phyloP scores from a whole-genome alignment of 2,888 invertebrate species.

The Gymnoscelis rufifasciata region DNA sequence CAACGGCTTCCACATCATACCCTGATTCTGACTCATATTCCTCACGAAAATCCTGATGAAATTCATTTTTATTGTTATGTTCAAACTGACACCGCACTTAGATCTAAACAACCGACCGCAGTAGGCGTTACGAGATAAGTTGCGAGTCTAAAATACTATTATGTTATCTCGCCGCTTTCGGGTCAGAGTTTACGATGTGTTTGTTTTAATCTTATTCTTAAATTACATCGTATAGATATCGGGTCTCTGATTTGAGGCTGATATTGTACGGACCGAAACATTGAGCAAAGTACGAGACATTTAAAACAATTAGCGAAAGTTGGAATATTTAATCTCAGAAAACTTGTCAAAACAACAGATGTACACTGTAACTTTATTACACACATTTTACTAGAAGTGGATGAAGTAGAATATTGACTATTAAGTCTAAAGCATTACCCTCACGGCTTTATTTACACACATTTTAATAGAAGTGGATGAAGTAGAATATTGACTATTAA shows the following conservation, averaged over 20 bases:
- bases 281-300: neutral
- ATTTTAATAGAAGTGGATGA: no score
- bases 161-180: slow-evolving; percentile 35
- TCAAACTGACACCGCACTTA: slow-evolving; percentile 26
- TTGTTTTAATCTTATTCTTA: slow-evolving; percentile 29
- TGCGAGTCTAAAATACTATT: slow-evolving; percentile 33
- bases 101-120: slow-evolving; percentile 32
- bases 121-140: slow-evolving; percentile 34
- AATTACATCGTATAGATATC: slow-evolving; percentile 33
- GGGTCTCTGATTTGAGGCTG: slow-evolving; percentile 18
- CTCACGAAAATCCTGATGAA: slow-evolving; percentile 51
- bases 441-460: no score
- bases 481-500: no score
- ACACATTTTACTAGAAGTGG: no score
- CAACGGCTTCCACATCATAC: slow-evolving; percentile 50
- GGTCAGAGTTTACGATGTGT: slow-evolving; percentile 44
- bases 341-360: no score
- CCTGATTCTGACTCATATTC: slow-evolving; percentile 58
- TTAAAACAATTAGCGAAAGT: neutral
- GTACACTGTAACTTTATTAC: no score
- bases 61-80: slow-evolving; percentile 51
- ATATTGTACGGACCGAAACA: slow-evolving; percentile 9
- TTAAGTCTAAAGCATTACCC: no score
- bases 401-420: no score
- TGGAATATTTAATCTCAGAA: neutral